Evolutionary conservation across 2,797 vertebrate species (phyloP), one percentile per base, ranked within the genome.

Genomic region (Myotis vivesi): DNA sequence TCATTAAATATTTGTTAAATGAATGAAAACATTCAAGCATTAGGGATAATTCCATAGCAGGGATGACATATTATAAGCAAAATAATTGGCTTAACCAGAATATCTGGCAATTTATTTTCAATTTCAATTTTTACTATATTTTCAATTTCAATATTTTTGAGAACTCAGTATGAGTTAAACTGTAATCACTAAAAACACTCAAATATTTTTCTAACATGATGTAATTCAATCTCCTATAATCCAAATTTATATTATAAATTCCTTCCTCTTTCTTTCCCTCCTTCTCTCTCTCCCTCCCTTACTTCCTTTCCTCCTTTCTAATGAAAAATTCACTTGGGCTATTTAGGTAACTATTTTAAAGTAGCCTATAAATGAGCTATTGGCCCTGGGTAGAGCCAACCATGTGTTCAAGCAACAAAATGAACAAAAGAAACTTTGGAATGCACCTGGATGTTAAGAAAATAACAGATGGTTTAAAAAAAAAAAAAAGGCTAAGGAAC

Each of bases 401-500:
- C 69, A 41, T 69, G 41, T 59, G 76, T 89, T 94, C 59, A 81
- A 94, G 66, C 87, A 96, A 75, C 44, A 75, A 84, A 87, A 93
- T 87, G 89, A 87, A 93, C 85, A 92, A 91, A 97, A 84, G 94
- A 94, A 94, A 55, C 79, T 94, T 89, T 92, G 89, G 91, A 92
- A 96, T 89, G 72, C 69, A 85, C 77, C 49, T 75, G 73, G 49
- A 72, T 94, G 68, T 93, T 96, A 46, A 92, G 89, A 94, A 94
- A 94, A 89, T 69, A 95, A 46, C 71, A 93, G n/a, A n/a, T 53
- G 46, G 53, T 89, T 96, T 3, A 30, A 62, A 73, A 46, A 73
- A 72, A 93, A 93, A 90, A 44, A 92, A n/a, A 62, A 38, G 25
- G 68, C 3, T 20, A 62, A 92, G 33, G 57, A 92, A 86, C 64